These are phyloP conservation scores for Osmoderma eremita DNA, from an alignment of 2,888 invertebrate genomes.

Conservation along the genomic window DNA sequence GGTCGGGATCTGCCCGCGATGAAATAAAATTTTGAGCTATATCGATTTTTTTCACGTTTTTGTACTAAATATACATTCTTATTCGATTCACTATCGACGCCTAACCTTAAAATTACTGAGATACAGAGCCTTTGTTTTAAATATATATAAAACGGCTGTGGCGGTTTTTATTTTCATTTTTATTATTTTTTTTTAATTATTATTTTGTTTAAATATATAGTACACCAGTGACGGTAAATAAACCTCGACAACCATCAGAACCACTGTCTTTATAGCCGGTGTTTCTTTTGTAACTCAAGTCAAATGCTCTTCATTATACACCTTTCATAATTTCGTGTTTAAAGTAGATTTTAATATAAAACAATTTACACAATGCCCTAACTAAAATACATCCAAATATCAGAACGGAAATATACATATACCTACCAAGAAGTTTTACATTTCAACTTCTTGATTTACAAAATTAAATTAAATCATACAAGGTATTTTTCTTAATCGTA, in stretches of 20 bases:
- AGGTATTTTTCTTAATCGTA: no score
- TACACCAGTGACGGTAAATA: slow-evolving; percentile 63
- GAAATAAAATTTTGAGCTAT: slow-evolving; percentile 65
- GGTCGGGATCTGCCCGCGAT: slow-evolving; percentile 52
- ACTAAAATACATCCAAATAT: no score
- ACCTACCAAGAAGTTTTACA: no score
- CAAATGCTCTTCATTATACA: slow-evolving; percentile 33
- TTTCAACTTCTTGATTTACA: no score
- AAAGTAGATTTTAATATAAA: neutral
- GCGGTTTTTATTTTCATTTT: slow-evolving; percentile 47
- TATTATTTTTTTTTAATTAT: slow-evolving; percentile 43
- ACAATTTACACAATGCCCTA: no score
- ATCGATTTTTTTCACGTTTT: slow-evolving; percentile 61
- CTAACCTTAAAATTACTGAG: slow-evolving; percentile 63
- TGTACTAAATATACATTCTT: slow-evolving; percentile 63
- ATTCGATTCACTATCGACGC: slow-evolving; percentile 66
- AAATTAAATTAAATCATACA: no score
- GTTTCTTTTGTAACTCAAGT: slow-evolving; percentile 54
- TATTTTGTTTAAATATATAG: slow-evolving; percentile 48
- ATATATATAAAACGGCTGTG: slow-evolving; percentile 56
- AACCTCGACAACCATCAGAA: slow-evolving; percentile 61
- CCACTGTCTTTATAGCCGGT: slow-evolving; percentile 56
- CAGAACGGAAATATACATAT: no score
- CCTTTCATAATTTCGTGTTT: slow-evolving; percentile 2
- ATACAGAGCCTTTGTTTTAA: slow-evolving; percentile 54